Conservation (phyloP, 1,140 invertebrate species). For the Anagrus nilaparvatae region DNA sequence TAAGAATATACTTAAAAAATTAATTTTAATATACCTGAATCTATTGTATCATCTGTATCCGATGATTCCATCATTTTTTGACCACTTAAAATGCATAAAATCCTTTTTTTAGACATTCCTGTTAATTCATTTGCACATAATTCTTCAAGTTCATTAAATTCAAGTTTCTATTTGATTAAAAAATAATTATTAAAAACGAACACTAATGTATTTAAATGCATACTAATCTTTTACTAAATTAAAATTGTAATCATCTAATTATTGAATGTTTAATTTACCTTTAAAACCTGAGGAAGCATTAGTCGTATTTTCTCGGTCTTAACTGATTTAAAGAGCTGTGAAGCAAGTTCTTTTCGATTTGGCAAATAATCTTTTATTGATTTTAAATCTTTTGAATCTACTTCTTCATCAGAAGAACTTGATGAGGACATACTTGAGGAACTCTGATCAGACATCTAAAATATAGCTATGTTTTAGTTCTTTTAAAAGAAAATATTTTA, state of each 20-base stretch:
- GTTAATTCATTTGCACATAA: conserved; percentile 37
- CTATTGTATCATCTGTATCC: conserved; percentile 34
- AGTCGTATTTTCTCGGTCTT: conserved; percentile 38
- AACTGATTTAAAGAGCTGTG: conserved; percentile 39
- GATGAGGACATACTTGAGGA: conserved; percentile 27
- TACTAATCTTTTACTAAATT: background rate
- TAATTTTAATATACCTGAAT: conserved; percentile 28
- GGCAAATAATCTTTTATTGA: conserved; percentile 37
- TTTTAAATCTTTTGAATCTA: conserved; percentile 33
- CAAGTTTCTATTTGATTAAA: conserved; percentile 29
- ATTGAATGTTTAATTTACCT: conserved; percentile 20
- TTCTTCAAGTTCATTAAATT: conserved; percentile 34
- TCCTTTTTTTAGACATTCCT: conserved; percentile 38
- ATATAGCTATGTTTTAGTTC: conserved; percentile 1
- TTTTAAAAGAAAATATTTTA: background rate
- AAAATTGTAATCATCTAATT: background rate
- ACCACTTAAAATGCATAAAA: conserved; percentile 33
- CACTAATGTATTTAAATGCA: background rate
- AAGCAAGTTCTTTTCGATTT: conserved; percentile 31
- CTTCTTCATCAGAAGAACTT: conserved; percentile 29
- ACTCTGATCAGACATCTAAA: conserved; percentile 17
- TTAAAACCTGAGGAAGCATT: conserved; percentile 39
- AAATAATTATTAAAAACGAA: conserved; percentile 1
- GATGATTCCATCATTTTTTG: conserved; percentile 37
- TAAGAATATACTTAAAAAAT: conserved; percentile 4